phyloP scores from a whole-genome alignment of 2,888 invertebrate species.

The Tanytarsus gracilentus region DNA sequence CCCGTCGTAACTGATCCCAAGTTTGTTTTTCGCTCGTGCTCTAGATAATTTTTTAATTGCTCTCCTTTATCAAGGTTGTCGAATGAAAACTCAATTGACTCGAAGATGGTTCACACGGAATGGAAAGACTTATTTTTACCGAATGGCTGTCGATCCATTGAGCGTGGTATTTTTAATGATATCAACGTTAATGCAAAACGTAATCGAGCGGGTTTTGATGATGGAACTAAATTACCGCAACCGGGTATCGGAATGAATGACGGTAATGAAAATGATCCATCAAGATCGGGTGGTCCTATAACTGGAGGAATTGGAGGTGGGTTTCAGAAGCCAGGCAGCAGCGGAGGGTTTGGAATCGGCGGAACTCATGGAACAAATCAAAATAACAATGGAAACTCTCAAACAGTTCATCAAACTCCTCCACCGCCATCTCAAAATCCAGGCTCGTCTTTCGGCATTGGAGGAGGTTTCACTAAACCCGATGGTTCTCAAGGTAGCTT shows the following conservation, averaged over 20 bases:
- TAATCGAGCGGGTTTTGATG: too few species aligned
- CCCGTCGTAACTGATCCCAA: background rate
- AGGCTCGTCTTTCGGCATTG: background rate
- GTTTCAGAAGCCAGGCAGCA: too few species aligned
- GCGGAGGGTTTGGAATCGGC: too few species aligned
- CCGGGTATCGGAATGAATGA: background rate
- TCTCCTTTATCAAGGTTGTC: background rate
- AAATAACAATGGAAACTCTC: background rate
- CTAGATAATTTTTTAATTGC: background rate
- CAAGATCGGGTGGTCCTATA: background rate
- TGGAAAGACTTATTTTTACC: slow-evolving; percentile 66
- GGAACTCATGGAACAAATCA: background rate
- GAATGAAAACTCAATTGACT: background rate
- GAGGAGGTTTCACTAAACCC: background rate
- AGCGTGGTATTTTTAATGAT: background rate
- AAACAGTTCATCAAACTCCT: too few species aligned
- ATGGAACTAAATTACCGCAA: background rate
- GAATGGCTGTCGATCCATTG: slow-evolving; percentile 53
- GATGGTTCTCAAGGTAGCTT: slow-evolving; percentile 6
- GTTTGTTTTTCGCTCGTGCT: too few species aligned
- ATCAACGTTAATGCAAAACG: background rate
- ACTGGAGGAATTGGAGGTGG: background rate
- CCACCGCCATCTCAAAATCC: background rate
- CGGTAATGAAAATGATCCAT: background rate
- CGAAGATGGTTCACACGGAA: slow-evolving; percentile 40